phyloP scores from a whole-genome alignment of 30 jellyfish, hydroid and myxozoan species.

The Haliclystus octoradiatus region DNA sequence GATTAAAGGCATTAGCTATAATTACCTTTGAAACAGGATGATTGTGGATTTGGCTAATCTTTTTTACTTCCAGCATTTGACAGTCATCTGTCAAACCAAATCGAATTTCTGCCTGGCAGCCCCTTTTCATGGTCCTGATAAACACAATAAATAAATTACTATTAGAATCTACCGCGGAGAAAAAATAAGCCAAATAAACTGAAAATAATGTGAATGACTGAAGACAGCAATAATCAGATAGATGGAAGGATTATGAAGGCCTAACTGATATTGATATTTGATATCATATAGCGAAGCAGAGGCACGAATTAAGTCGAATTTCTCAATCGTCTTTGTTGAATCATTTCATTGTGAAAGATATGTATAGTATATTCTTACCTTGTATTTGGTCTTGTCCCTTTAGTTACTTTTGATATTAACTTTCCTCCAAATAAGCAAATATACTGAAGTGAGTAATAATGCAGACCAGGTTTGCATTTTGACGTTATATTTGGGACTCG shows the following conservation, averaged over 20 bases:
- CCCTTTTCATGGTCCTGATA: slow-evolving; percentile 6
- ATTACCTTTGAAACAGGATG: slow-evolving; percentile 8
- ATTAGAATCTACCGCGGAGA: too few species aligned
- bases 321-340: too few species aligned
- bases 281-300: too few species aligned
- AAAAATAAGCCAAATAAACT: too few species aligned
- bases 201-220: too few species aligned
- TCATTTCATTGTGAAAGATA: too few species aligned
- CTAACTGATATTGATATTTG: too few species aligned
- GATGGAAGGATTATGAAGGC: too few species aligned
- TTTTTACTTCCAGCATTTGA: slow-evolving; percentile 12
- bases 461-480: slow-evolving; percentile 2
- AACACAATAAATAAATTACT: neutral
- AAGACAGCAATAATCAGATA: too few species aligned
- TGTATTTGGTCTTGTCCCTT: slow-evolving; percentile 6
- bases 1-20: too few species aligned
- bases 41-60: slow-evolving; percentile 3
- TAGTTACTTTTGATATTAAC: neutral
- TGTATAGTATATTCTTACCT: neutral
- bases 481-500: slow-evolving; percentile 31
- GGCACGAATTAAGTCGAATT: too few species aligned
- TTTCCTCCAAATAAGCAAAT: slow-evolving; percentile 39
- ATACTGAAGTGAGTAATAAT: slow-evolving; percentile 7
- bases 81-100: slow-evolving; percentile 16
- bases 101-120: slow-evolving; percentile 22